Evolutionary conservation across 2,113 vertebrate species (phyloP).

Genomic region (Dromaius novaehollandiae): DNA sequence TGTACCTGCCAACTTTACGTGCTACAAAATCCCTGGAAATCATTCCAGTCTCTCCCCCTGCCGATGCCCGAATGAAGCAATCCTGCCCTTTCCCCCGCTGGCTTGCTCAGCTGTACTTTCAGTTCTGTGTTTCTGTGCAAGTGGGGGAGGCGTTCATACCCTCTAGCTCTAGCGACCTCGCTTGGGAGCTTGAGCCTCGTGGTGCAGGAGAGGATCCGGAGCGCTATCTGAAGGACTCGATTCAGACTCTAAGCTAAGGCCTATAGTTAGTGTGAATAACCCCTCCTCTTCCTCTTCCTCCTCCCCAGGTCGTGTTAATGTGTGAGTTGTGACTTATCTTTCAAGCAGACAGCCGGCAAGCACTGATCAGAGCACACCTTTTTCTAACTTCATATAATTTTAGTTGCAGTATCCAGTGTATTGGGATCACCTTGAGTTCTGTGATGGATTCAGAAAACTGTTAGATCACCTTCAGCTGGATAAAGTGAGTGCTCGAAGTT

Average conservation of each 20-base stretch:
- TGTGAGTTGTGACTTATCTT: not conserved
- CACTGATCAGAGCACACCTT: not conserved
- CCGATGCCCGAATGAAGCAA: not conserved
- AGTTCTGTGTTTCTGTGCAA: not conserved
- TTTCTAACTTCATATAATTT: not conserved
- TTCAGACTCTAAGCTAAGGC: not conserved
- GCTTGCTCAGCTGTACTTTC: not conserved
- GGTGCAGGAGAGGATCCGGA: not conserved
- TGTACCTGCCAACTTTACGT: not conserved
- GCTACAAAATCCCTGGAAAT: not conserved
- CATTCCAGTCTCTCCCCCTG: not conserved
- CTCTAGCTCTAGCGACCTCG: not conserved
- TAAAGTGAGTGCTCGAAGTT: slow-evolving; percentile 82
- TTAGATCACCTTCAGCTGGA: slow-evolving; percentile 96
- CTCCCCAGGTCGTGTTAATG: not conserved
- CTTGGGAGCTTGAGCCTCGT: not conserved
- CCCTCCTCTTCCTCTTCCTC: not conserved
- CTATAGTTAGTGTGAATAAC: not conserved
- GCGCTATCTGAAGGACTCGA: no score
- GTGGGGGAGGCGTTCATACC: not conserved
- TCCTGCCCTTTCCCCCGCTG: not conserved
- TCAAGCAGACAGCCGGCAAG: not conserved
- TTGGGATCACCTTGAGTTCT: slow-evolving; percentile 98
- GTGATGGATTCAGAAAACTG: slow-evolving; percentile 96
- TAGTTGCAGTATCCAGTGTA: slow-evolving; percentile 97